A percentile compares a stretch with the other conserved stretches of the same genome.
These are phyloP conservation scores for Hycleus cichorii DNA, from an alignment of 1,140 invertebrate species.

Conservation along the genomic window DNA sequence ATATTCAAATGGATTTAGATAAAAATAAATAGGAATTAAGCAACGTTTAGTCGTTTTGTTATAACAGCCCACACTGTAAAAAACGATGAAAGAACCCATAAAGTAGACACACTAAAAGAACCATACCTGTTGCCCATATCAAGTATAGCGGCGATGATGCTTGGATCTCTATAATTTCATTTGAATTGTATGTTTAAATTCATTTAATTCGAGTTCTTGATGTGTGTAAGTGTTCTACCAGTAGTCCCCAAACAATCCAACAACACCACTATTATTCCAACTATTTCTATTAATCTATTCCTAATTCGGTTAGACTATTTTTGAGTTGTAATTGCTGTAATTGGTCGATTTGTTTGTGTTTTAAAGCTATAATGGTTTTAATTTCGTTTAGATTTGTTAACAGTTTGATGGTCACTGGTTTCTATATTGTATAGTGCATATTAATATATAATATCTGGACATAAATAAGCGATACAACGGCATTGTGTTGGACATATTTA, in stretches of 20 bases:
- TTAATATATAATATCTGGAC: conserved; percentile 36
- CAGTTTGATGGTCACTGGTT: conserved; percentile 14
- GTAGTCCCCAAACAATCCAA: conserved; percentile 10
- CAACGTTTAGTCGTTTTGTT: conserved; percentile 2
- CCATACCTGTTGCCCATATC: conserved; percentile 10
- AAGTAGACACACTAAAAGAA: conserved; percentile 1
- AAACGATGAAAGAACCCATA: conserved; percentile 8
- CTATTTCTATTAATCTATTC: not conserved
- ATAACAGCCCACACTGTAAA: conserved; percentile 8
- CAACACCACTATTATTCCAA: not conserved
- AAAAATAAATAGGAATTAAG: not conserved
- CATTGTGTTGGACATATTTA: conserved; percentile 38
- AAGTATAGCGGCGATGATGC: conserved; percentile 22
- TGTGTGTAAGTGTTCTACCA: conserved; percentile 20
- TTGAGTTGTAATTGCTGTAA: not conserved
- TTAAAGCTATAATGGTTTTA: not conserved
- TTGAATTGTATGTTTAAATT: conserved; percentile 27
- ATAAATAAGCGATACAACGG: conserved; percentile 38
- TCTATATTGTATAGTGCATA: conserved; percentile 20
- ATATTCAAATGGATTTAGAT: not conserved
- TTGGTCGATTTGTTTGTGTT: not conserved
- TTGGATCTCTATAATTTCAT: conserved; percentile 25
- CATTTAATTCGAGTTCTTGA: conserved; percentile 25
- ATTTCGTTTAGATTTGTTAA: not conserved
- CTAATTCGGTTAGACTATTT: not conserved